Evolutionary conservation across 2,888 invertebrate species (phyloP).

Genomic region (Morinoia aosen): DNA sequence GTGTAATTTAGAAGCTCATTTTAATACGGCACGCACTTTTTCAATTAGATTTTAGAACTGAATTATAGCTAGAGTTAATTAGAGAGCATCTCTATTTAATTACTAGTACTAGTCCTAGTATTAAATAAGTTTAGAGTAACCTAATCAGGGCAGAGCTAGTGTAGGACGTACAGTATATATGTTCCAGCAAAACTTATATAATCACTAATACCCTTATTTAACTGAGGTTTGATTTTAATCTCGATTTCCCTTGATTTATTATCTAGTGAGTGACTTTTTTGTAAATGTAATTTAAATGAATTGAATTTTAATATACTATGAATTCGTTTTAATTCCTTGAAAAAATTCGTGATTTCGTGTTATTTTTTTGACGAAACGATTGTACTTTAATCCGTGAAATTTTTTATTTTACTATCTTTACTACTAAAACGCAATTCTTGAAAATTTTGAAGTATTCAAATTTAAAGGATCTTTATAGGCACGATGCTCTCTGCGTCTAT

Average conservation of each 20-base stretch:
- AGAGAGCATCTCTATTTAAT: constrained; percentile 23
- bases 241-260: too few species aligned
- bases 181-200: background rate
- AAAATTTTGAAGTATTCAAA: background rate
- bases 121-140: background rate
- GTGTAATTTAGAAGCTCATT: background rate
- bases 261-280: too few species aligned
- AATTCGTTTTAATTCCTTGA: too few species aligned
- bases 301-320: too few species aligned
- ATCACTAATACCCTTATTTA: too few species aligned
- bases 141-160: background rate
- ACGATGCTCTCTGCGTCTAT: background rate
- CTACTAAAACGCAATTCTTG: too few species aligned
- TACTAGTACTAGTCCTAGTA: constrained; percentile 43
- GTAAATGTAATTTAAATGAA: too few species aligned
- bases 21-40: background rate
- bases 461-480: background rate
- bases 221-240: too few species aligned
- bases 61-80: background rate
- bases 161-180: background rate
- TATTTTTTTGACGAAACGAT: background rate
- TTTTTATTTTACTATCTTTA: background rate
- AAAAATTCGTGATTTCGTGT: too few species aligned
- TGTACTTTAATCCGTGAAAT: background rate
- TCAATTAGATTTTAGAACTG: background rate